These are phyloP conservation scores for Drosophila oshimai DNA, from an alignment of 1,140 invertebrate species.

Conservation along the genomic window DNA sequence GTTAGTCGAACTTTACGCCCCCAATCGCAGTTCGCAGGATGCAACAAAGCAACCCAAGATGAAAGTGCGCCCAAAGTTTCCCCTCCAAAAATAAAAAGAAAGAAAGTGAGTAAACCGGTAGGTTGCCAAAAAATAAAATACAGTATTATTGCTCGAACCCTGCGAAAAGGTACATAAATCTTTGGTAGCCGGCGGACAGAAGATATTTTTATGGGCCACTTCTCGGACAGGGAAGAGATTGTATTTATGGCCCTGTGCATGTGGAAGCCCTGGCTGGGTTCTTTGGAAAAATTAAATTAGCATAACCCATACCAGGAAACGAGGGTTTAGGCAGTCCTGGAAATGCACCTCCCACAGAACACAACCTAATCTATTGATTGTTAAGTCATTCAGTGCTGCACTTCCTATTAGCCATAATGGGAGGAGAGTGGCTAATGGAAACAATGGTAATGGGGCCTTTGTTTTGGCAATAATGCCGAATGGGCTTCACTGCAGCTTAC, in stretches of 20 bases:
- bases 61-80: neutral
- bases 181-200: conserved; percentile 32
- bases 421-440: neutral
- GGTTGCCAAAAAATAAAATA: conserved; percentile 41
- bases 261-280: neutral
- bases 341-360: neutral
- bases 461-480: neutral
- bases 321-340: neutral
- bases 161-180: conserved; percentile 48
- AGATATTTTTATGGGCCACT: conserved; percentile 46
- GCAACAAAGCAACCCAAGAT: conserved; percentile 17
- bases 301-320: neutral
- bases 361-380: neutral
- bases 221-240: neutral
- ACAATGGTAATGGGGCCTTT: neutral
- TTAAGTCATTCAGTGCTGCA: neutral
- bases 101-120: neutral
- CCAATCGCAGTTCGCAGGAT: neutral
- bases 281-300: neutral
- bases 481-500: conserved; percentile 16
- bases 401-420: neutral
- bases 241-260: conserved; percentile 49
- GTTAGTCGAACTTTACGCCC: neutral
- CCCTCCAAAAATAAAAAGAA: neutral
- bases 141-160: conserved; percentile 47